Base-by-base conservation (phyloP, 2,113 vertebrate genomes). In the Paraplagusia blochii region DNA sequence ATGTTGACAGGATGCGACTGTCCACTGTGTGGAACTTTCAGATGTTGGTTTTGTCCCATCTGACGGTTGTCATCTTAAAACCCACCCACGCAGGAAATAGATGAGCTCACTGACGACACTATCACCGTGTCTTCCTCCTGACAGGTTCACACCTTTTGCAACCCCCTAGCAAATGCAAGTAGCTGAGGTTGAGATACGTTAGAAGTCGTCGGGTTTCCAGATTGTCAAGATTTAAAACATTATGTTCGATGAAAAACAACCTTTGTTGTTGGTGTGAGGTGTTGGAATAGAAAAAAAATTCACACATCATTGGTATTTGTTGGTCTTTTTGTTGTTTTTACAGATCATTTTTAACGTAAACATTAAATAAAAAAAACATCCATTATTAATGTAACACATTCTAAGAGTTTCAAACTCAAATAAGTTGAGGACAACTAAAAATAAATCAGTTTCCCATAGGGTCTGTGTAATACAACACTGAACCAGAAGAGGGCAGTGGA, bases 51-150 rank as follows among this genome's bases (percentile, higher is more conserved):
- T 75, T 18, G n/a, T 42, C 19, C 22, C 14, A 1, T 11, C 16
- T 49, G 42, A 57, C 50, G 45, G 38, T 38, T 3, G 34, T 53
- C 59, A 6, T 48, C 53, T 44, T 18, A 66, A 22, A 55, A n/a
- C 7, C 1, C 3, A 44, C 40, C 11, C 0, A 0, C 9, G 72
- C 75, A 87, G 87, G 81, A 89, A 87, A 73, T 77, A 87, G 65
- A 75, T 82, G 69, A 87, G 53, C 63, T 80, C 54, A 39, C 47
- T 19, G 39, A 48, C 44, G 46, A 39, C 12, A 18, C 49, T 15
- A 44, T 46, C 53, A 66, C 36, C 10, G 36, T 12, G 38, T 40
- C 38, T 15, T 22, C 14, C 33, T 4, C 39, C 58, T 13, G 14
- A 58, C 22, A 19, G 51, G 8, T 9, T 51, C 33, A 11, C 38